Conservation (phyloP, 1,140 invertebrate genomes). For the Trialeurodes vaporariorum region DNA sequence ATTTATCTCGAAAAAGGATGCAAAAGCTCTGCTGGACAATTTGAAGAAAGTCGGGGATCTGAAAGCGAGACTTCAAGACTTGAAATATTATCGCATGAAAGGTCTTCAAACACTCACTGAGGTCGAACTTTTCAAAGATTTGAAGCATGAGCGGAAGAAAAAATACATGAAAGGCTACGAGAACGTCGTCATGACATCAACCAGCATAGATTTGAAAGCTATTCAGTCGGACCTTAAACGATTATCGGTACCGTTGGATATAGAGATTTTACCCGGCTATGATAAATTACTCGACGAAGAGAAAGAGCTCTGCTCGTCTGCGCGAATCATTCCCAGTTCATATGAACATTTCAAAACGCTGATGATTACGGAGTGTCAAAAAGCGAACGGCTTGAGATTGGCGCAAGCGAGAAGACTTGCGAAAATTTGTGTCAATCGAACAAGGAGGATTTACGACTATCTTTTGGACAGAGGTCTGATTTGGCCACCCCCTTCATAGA, state of each 20-base stretch:
- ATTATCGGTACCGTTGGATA: conserved; percentile 53
- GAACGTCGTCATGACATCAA: neutral
- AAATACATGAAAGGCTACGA: conserved; percentile 34
- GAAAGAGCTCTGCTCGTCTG: conserved; percentile 57
- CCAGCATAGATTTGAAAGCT: neutral
- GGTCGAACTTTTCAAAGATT: conserved; percentile 50
- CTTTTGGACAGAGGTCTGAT: conserved; percentile 43
- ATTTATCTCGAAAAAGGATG: neutral
- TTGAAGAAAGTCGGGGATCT: conserved; percentile 59
- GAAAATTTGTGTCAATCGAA: conserved; percentile 92
- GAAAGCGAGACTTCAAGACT: conserved; percentile 53
- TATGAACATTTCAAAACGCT: conserved; percentile 65
- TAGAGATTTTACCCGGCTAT: conserved; percentile 63
- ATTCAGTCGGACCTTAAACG: conserved; percentile 22
- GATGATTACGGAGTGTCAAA: conserved; percentile 61
- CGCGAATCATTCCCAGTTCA: conserved; percentile 58
- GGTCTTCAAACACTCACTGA: conserved; percentile 55
- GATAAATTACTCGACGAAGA: conserved; percentile 60
- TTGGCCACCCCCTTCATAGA: conserved; percentile 15
- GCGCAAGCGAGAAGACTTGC: conserved; percentile 67
- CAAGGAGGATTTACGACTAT: conserved; percentile 77
- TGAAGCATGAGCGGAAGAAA: conserved; percentile 47
- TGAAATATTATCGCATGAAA: conserved; percentile 52
- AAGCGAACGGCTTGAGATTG: conserved; percentile 52
- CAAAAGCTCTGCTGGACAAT: conserved; percentile 26